A percentile compares a stretch with the other conserved stretches of the same genome.
Conservation (phyloP, 2,113 vertebrate species). For the Ailurus styani region DNA sequence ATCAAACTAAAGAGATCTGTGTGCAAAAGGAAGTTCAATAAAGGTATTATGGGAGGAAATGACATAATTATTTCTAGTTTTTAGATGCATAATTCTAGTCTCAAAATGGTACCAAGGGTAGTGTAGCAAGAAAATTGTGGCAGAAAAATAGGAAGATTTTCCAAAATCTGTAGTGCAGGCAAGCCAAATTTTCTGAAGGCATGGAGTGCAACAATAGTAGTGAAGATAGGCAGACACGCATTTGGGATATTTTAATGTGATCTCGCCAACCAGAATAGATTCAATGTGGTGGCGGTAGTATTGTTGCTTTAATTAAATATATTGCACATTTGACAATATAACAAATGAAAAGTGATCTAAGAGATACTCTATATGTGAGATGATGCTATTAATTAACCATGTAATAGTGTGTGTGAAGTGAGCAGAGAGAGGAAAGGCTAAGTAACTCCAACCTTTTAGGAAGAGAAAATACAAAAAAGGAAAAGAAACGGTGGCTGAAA, state of each 20-base stretch:
- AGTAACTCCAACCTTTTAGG: neutral
- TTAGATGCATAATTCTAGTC: neutral
- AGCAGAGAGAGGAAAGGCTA: neutral
- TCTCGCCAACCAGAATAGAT: neutral
- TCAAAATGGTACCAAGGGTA: neutral
- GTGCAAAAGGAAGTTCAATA: neutral
- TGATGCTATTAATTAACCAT: neutral
- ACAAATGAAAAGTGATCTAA: neutral
- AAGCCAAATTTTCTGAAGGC: neutral
- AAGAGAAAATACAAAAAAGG: neutral
- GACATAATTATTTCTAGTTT: neutral
- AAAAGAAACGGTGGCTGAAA: neutral
- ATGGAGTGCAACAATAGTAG: neutral
- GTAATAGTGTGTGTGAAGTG: neutral
- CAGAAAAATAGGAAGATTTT: neutral
- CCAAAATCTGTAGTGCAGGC: neutral
- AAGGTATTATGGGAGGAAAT: neutral
- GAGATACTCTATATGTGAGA: neutral
- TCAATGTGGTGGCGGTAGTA: neutral
- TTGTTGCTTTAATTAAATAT: slow-evolving; percentile 24
- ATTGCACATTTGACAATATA: neutral
- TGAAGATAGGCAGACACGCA: neutral
- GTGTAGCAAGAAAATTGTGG: neutral
- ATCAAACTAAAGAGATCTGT: neutral
- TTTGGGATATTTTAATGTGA: neutral